Evolutionary conservation across 2,113 vertebrate species (phyloP), one percentile per base, ranked within the genome.

Genomic region (Cyanoramphus novaezelandiae): DNA sequence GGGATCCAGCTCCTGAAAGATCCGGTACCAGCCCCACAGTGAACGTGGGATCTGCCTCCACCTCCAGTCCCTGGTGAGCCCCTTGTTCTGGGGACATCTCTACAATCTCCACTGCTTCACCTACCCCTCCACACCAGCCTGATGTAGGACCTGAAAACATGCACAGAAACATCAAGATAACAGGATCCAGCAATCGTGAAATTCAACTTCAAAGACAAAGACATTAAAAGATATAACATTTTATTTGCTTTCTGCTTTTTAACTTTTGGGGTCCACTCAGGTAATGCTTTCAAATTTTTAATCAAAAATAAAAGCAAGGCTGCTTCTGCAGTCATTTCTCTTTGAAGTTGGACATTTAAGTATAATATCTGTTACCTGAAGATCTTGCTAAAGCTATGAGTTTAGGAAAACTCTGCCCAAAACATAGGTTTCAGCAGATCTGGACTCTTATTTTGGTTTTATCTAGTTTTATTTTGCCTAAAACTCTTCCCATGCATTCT

Each of bases 291-390:
- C 83, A 79, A 72, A 90, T 88, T 95, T 96, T 92, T 93, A 96
- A 96, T 96, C 96, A 90, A 96, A 96, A 96, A 94, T 93, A 93
- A 96, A 95, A 93, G 92, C 74, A 75, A 78, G 82, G 52, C 83
- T 93, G 86, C 62, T 88, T 92, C 92, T 95, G 84, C 74, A 82
- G 82, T 88, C 59, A 10, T 72, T 96, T 87, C 25, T 15, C 95
- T 97, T 96, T 96, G 81, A 92, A 94, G 88, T 88, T 89, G 77
- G 93, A 87, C 88, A 76, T 91, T 96, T 94, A 85, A 91, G 76
- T 92, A 81, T 35, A 95, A 60, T 84, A 91, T 82, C 69, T 92
- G 91, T 87, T 96, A 95, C 95, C 83, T 82, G 92, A 55, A 89
- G 86, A 91, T 70, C 87, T 68, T 71, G 60, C 64, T 95, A 92